Evolutionary conservation across 2,113 vertebrate species (phyloP).

Genomic region (Urocynchramus pylzowi): DNA sequence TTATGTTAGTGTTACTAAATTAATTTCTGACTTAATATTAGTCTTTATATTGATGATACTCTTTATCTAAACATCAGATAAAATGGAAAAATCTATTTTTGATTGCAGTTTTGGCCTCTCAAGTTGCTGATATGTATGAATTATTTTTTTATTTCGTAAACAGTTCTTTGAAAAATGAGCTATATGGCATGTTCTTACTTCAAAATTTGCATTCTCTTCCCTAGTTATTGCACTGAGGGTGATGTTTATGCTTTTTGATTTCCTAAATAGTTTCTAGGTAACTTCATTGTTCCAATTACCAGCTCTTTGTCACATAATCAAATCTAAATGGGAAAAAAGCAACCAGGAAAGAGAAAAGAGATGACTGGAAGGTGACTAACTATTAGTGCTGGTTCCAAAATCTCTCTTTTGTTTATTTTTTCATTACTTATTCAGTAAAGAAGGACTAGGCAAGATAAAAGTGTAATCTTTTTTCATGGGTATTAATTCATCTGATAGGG

Average conservation of each 20-base stretch:
- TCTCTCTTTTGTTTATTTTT: not conserved
- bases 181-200: not conserved
- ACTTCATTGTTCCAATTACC: not conserved
- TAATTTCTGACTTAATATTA: not conserved
- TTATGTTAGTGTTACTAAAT: not conserved
- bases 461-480: not conserved
- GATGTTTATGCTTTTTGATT: not conserved
- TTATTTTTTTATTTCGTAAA: not conserved
- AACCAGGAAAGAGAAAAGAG: not conserved
- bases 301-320: not conserved
- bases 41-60: not conserved
- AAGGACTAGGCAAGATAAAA: not conserved
- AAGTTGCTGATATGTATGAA: rapidly evolving
- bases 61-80: not conserved
- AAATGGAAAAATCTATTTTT: not conserved
- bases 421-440: not conserved
- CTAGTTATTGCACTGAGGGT: not conserved
- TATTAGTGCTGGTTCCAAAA: not conserved
- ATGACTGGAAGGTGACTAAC: not conserved
- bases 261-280: not conserved
- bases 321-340: not conserved
- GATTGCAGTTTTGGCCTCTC: not conserved
- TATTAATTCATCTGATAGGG: not conserved
- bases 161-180: not conserved
- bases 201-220: not conserved